phyloP scores from a whole-genome alignment of 2,797 vertebrate species.

The Melanotaenia trifasciata region DNA sequence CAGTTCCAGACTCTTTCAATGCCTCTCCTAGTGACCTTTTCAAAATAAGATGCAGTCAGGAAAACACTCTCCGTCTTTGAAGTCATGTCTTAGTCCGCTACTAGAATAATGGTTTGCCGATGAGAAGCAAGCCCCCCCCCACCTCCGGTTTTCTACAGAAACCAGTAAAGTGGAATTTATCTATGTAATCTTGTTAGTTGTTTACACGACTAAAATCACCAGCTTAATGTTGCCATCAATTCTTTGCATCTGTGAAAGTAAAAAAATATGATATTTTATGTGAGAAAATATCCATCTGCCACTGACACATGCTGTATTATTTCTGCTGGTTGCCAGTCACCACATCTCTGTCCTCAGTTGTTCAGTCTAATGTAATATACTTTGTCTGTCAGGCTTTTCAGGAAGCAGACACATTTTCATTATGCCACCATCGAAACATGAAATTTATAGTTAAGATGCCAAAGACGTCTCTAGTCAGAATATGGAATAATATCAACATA shows the following conservation, averaged over 20 bases:
- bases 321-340: constrained; percentile 69
- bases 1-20: not conserved
- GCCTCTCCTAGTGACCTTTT: constrained; percentile 69
- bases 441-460: constrained; percentile 55
- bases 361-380: constrained; percentile 74
- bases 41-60: constrained; percentile 73
- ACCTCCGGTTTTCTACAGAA: constrained; percentile 8
- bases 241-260: constrained; percentile 15
- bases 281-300: constrained; percentile 15
- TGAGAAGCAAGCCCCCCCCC: constrained; percentile 46
- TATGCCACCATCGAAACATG: constrained; percentile 66
- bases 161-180: constrained; percentile 7
- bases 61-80: constrained; percentile 26
- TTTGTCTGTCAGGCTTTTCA: constrained; percentile 67
- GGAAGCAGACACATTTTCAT: constrained; percentile 69
- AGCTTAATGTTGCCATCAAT: constrained; percentile 29
- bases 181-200: constrained; percentile 10
- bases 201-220: constrained; percentile 27
- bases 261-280: constrained; percentile 1
- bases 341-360: constrained; percentile 44
- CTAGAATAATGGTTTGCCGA: constrained; percentile 67
- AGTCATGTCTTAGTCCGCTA: constrained; percentile 25
- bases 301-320: constrained; percentile 54
- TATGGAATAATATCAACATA: constrained; percentile 39
- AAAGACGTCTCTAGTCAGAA: constrained; percentile 38